Evolutionary conservation across 64 coral and sea anemone species (phyloP).

Genomic region (Pocillopora damicornis): DNA sequence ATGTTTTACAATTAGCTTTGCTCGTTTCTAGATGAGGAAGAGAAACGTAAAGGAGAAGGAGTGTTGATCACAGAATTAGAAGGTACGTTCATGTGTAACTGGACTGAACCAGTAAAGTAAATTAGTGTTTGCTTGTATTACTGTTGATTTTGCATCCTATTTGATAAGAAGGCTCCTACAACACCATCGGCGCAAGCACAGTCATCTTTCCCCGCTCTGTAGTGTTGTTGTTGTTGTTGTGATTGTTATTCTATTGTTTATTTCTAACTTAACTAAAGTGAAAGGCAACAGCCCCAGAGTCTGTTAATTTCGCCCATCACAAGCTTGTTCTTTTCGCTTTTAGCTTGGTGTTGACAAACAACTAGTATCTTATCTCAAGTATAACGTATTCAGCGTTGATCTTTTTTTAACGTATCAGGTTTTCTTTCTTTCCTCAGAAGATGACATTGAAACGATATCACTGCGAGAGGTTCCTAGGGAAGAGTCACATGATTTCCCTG

Average conservation of each 20-base stretch:
- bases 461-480: background rate
- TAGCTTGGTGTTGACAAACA: no score
- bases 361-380: no score
- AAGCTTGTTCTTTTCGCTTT: no score
- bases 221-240: no score
- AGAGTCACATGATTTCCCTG: background rate
- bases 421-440: slow-evolving; percentile 35
- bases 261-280: no score
- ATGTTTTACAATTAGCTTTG: background rate
- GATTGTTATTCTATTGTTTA: no score
- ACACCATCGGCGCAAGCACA: background rate
- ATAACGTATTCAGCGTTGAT: background rate
- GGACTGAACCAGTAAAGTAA: background rate
- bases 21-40: background rate
- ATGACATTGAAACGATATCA: slow-evolving; percentile 60
- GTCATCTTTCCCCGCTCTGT: no score
- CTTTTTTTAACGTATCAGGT: background rate
- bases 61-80: slow-evolving; percentile 16
- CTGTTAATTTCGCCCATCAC: no score
- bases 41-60: slow-evolving; percentile 8
- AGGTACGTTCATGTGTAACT: background rate
- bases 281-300: no score
- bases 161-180: background rate
- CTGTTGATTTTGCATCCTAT: background rate
- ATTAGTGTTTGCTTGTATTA: no score